Evolutionary conservation across 1,140 invertebrate genomes (phyloP), one percentile per base, ranked within the genome.

Genomic region (Atta texana): DNA sequence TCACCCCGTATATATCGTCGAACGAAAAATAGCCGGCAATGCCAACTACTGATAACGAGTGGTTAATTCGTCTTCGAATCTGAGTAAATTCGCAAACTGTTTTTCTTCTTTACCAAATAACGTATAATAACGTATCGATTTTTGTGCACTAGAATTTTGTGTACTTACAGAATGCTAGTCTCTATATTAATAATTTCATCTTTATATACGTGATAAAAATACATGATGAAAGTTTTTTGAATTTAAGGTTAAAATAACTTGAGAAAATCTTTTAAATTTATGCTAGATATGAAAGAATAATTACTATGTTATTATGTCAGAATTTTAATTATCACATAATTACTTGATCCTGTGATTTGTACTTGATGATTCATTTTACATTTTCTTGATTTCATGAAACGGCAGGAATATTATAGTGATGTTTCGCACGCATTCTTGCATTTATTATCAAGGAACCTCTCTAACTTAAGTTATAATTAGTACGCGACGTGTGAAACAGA

Each of bases 401-500:
- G 16, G 49, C 28, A 14, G 16, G 16, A 81, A 71, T n/a, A 6
- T 49, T 49, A 57, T 18, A 64, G 51, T 24, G 21, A 82, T 24
- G 51, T 61, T 82, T 82, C 55, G 39, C 68, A 44, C 21, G 6
- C 31, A 78, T 78, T 31, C 63, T 34, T 69, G 44, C 53, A 59
- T 57, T 82, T 34, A 59, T 82, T 72, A 39, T 61, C 68, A 59
- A 74, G 53, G 69, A 44, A 57, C 6, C 3, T 34, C 8, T 74
- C n/a, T 34, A 59, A 82, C 49, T 72, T 44, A 82, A 74, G 18
- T 59, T 18, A 39, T 74, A 82, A 84, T 84, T 84, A 84, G 68
- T 59, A 21, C 39, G 28, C 12, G 69, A 75, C 39, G 80, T 82
- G 80, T 18, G 39, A 82, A 74, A 82, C 80, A 82, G 18, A 59